Percentiles rank a stretch among this genome's conserved stretches.
Evolutionary conservation across 2,888 invertebrate species (phyloP).

Genomic region (Drosophila glabriapex): DNA sequence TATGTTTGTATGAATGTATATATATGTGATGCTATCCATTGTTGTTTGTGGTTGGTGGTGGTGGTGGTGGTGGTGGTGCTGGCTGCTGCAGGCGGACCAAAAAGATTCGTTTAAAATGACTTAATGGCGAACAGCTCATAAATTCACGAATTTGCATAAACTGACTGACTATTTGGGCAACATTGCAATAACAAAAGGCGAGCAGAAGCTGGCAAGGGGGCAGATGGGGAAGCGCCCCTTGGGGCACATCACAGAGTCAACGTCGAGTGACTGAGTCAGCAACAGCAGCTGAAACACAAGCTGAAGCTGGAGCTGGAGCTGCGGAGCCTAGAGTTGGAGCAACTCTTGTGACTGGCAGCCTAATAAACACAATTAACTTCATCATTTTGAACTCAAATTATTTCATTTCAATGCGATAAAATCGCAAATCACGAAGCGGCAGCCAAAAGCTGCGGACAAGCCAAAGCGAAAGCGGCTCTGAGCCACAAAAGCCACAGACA

Average conservation of each 20-base stretch:
- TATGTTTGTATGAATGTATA: neutral
- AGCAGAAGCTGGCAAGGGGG: neutral
- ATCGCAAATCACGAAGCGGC: conserved; percentile 83
- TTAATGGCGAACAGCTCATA: conserved; percentile 79
- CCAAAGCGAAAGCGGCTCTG: conserved; percentile 47
- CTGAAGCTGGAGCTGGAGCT: conserved; percentile 50
- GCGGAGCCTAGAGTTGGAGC: conserved; percentile 28
- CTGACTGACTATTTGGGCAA: conserved; percentile 63
- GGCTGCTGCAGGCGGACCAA: conserved; percentile 50
- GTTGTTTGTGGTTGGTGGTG: conserved; percentile 47
- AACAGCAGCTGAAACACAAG: conserved; percentile 12
- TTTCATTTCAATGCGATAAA: conserved; percentile 84
- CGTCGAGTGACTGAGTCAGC: conserved; percentile 47
- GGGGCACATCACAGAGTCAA: conserved; percentile 52
- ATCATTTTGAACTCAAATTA: conserved; percentile 84
- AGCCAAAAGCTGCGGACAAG: conserved; percentile 43
- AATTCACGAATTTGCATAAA: conserved; percentile 80
- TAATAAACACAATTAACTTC: conserved; percentile 82
- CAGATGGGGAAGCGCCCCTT: conserved; percentile 63
- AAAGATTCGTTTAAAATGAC: conserved; percentile 77
- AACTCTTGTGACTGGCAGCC: conserved; percentile 74
- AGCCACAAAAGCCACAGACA: conserved; percentile 51
- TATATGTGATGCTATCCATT: conserved; percentile 47
- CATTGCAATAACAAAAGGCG: conserved; percentile 39
- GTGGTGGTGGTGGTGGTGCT: conserved; percentile 22